These are phyloP conservation scores for Daboia siamensis DNA, from an alignment of 2,113 vertebrate species.

Conservation along the genomic window DNA sequence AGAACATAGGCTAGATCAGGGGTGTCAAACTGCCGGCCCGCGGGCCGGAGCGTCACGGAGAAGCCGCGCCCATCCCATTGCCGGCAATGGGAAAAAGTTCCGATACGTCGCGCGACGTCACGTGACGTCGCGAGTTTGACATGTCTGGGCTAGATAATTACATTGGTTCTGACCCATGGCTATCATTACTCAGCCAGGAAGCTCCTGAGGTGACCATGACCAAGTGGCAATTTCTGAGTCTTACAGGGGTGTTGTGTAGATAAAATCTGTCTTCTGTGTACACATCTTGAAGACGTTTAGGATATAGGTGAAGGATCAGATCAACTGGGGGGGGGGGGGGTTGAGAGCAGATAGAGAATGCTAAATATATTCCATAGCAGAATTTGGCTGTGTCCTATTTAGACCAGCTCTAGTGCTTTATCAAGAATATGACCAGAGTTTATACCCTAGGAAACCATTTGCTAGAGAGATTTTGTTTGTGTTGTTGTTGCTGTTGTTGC, in stretches of 20 bases:
- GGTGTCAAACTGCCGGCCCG: too few species aligned
- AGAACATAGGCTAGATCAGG: not conserved
- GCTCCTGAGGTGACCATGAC: not conserved
- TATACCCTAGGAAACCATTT: not conserved
- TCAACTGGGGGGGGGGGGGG: not conserved
- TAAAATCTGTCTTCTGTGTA: not conserved
- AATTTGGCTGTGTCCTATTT: not conserved
- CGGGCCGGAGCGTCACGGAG: too few species aligned
- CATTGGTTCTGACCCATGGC: not conserved
- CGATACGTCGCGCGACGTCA: too few species aligned
- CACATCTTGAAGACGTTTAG: not conserved
- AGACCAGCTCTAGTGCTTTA: not conserved
- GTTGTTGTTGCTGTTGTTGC: not conserved
- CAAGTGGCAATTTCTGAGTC: too few species aligned
- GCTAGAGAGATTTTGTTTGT: not conserved
- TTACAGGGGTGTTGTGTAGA: not conserved
- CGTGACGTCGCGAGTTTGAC: too few species aligned
- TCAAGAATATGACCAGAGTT: not conserved
- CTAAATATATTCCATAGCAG: too few species aligned
- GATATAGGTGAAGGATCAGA: not conserved
- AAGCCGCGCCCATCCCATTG: too few species aligned
- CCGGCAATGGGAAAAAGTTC: too few species aligned
- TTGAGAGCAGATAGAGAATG: not conserved
- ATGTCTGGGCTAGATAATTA: not conserved
- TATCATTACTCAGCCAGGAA: not conserved